Evolutionary conservation across 2,888 invertebrate species (phyloP).

Genomic region (Esperia sulphurella): DNA sequence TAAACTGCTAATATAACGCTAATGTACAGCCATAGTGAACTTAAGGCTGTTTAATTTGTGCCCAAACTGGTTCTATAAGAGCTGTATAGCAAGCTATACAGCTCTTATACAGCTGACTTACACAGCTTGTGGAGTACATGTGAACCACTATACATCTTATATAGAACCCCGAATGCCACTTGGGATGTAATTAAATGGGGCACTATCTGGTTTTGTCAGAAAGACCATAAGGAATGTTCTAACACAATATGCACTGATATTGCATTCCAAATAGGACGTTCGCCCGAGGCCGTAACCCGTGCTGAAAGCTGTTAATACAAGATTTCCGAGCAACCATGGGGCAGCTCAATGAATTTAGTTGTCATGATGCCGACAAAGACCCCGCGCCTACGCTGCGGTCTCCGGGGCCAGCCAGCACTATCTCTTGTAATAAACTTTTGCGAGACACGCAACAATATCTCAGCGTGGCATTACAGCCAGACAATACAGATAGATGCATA

Average conservation of each 20-base stretch:
- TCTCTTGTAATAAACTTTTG: conserved; percentile 26
- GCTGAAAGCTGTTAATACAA: conserved; percentile 16
- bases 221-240: conserved; percentile 8
- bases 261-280: conserved; percentile 31
- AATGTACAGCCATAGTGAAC: too few relatives aligned
- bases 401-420: conserved; percentile 14
- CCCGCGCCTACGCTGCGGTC: conserved; percentile 27
- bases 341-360: conserved; percentile 42
- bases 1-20: too few relatives aligned
- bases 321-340: conserved; percentile 17
- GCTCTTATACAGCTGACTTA: too few relatives aligned
- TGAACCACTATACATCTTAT: too few relatives aligned
- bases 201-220: conserved; percentile 1
- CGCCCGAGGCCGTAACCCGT: conserved; percentile 22
- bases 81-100: too few relatives aligned
- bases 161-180: too few relatives aligned
- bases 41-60: too few relatives aligned
- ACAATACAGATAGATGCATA: background rate
- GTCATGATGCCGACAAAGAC: conserved; percentile 43
- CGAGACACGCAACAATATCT: conserved; percentile 28
- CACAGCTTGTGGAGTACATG: too few relatives aligned
- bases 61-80: background rate
- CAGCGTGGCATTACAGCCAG: conserved; percentile 2
- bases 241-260: conserved; percentile 20
- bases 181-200: conserved; percentile 4